Base-by-base conservation (phyloP, 2,888 invertebrate genomes). In the Sceliomorpha sp. region DNA sequence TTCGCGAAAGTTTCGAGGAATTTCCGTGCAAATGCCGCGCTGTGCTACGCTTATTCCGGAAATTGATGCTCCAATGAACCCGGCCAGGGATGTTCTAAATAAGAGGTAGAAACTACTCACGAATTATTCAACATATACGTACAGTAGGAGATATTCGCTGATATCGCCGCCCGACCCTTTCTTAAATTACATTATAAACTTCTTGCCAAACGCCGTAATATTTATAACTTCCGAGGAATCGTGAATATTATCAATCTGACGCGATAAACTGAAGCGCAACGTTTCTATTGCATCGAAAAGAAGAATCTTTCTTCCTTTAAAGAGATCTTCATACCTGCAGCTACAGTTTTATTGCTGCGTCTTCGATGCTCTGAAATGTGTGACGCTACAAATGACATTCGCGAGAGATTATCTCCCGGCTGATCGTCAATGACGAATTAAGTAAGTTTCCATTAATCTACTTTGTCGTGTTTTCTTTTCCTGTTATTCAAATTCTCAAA, bases 31-130 rank as follows among this genome's bases (percentile, higher is more conserved):
- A 78, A 78, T 78, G 74, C 68, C 69, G 69, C 67, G 71, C 72
- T 72, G 74, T 63, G 76, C 76, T 66, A 74, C 77, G 72, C 75
- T 73, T 79, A 77, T 78, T 79, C 67, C 75, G 72, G 75, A 76
- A 77, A 81, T 81, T 78, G 80, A 80, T 79, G 79, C 76, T 73
- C 60, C 71, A 53, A 70, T 67, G 70, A 73, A 70, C 70, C 63
- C 45, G 47, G 34, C 45, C 24, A 34, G 37, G 51, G 56, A 40
- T 60, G 56, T 51, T 62, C 60, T 58, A 62, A 66, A 58, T 66
- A 66, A 66, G 66, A 66, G 56, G 31, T 60, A 56, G 56, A 70
- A 70, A 66, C 51, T 70, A 42, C 66, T 60, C 45, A 50, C 34
- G 45, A 64, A 64, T 64, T 60, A 70, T 70, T 60, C 60, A 63